A percentile compares a stretch with the other conserved stretches of the same genome.
Conservation (phyloP, 2,113 vertebrate genomes). For the Epinephelus lanceolatus region DNA sequence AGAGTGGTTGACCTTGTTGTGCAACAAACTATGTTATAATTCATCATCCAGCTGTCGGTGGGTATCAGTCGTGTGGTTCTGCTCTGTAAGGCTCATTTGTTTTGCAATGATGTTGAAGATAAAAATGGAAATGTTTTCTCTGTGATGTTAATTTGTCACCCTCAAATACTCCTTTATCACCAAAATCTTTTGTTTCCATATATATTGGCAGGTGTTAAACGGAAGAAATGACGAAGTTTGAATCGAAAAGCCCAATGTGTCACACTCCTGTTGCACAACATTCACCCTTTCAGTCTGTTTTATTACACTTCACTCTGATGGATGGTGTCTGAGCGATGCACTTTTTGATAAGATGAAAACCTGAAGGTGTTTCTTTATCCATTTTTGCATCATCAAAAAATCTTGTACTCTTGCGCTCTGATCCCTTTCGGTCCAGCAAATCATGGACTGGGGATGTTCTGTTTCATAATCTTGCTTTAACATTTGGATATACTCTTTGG, state of each 20-base stretch:
- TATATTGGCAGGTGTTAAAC: background rate
- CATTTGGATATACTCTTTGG: background rate
- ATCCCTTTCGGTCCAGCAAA: background rate
- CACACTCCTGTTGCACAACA: background rate
- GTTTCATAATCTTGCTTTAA: background rate
- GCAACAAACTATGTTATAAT: conserved; percentile 11
- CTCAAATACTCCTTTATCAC: background rate
- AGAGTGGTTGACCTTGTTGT: conserved; percentile 16
- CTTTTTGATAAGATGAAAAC: background rate
- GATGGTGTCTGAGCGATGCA: background rate
- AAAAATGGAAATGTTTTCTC: background rate
- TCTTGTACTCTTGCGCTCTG: too few species aligned
- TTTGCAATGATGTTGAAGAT: conserved; percentile 8
- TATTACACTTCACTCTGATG: background rate
- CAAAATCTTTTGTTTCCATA: background rate
- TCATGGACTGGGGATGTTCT: background rate
- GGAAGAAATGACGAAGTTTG: background rate
- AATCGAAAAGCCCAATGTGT: conserved; percentile 9
- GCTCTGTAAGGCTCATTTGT: conserved; percentile 31
- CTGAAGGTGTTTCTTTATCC: conserved; percentile 8
- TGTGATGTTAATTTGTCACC: background rate
- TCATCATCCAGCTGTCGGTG: conserved; percentile 57
- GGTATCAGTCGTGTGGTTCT: conserved; percentile 9
- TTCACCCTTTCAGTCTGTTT: background rate
- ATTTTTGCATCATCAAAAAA: background rate